Evolutionary conservation across 2,113 vertebrate species (phyloP).

Genomic region (Tetrao urogallus): DNA sequence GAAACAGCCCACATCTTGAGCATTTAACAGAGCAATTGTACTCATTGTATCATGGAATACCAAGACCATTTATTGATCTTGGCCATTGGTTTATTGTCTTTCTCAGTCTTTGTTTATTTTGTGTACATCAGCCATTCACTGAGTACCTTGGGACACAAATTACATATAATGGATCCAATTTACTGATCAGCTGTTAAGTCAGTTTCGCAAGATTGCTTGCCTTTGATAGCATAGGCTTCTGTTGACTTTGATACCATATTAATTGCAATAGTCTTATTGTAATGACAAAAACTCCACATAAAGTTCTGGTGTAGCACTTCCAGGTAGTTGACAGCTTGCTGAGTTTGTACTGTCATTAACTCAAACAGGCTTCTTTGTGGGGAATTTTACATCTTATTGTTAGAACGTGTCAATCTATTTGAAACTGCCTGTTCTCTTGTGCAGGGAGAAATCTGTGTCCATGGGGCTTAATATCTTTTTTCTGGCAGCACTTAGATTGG

Average conservation of each 20-base stretch:
- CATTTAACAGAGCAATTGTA: not conserved
- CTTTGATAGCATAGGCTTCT: conserved; percentile 5
- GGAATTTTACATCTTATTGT: not conserved
- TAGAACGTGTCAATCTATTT: not conserved
- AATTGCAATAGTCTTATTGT: not conserved
- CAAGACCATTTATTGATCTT: conserved; percentile 32
- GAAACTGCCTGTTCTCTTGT: not conserved
- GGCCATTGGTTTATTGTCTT: conserved; percentile 58
- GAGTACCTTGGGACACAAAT: conserved; percentile 42
- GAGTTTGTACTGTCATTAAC: not conserved
- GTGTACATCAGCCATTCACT: not conserved
- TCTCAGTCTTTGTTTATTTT: conserved; percentile 61
- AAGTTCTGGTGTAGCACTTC: not conserved
- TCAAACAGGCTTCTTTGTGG: not conserved
- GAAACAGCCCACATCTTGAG: not conserved
- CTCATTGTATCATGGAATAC: not conserved
- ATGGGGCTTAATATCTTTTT: not conserved
- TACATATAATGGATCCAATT: conserved; percentile 11
- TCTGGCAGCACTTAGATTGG: not conserved
- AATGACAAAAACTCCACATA: not conserved
- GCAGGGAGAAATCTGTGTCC: not conserved
- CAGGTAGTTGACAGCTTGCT: not conserved
- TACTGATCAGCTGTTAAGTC: conserved; percentile 51
- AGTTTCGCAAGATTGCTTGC: not conserved
- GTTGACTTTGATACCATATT: not conserved